These are phyloP conservation scores for Anhinga rufa DNA, from an alignment of 2,113 vertebrate species.

Conservation along the genomic window DNA sequence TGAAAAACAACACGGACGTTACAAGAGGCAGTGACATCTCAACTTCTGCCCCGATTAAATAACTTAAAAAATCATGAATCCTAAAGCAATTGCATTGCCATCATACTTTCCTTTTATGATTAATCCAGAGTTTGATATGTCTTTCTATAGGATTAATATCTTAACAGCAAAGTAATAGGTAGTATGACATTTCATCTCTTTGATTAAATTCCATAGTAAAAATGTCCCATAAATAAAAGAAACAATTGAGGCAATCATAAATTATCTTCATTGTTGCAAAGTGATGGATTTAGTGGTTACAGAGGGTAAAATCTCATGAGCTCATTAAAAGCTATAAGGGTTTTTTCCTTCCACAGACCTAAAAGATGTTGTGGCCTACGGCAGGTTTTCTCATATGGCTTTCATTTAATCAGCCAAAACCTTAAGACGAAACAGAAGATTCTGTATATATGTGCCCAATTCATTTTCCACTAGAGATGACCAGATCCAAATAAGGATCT, in stretches of 20 bases:
- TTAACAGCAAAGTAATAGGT: conserved; percentile 55
- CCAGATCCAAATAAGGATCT: not conserved
- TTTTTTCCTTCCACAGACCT: conserved; percentile 14
- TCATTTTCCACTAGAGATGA: not conserved
- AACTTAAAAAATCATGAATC: conserved; percentile 37
- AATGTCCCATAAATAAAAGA: conserved; percentile 63
- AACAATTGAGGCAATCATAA: conserved; percentile 57
- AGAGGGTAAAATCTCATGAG: conserved; percentile 56
- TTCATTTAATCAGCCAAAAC: conserved; percentile 45
- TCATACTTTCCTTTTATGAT: conserved; percentile 13
- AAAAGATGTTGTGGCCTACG: conserved; percentile 3
- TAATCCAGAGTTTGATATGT: conserved; percentile 36
- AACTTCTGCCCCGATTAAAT: conserved; percentile 2
- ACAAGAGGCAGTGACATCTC: not conserved
- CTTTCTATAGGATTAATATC: conserved; percentile 64
- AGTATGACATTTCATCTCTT: conserved; percentile 62
- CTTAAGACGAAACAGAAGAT: not conserved
- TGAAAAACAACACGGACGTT: conserved; percentile 1
- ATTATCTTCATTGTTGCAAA: conserved; percentile 66
- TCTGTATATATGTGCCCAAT: not conserved
- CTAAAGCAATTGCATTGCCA: conserved; percentile 25
- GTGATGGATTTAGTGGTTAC: conserved; percentile 55
- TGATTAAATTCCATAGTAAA: conserved; percentile 71
- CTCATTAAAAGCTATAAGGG: conserved; percentile 38
- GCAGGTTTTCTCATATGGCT: conserved; percentile 1